Percentiles rank a stretch among this genome's conserved stretches.
Conservation (phyloP, 2,888 invertebrate genomes). For the Netelia inedita region DNA sequence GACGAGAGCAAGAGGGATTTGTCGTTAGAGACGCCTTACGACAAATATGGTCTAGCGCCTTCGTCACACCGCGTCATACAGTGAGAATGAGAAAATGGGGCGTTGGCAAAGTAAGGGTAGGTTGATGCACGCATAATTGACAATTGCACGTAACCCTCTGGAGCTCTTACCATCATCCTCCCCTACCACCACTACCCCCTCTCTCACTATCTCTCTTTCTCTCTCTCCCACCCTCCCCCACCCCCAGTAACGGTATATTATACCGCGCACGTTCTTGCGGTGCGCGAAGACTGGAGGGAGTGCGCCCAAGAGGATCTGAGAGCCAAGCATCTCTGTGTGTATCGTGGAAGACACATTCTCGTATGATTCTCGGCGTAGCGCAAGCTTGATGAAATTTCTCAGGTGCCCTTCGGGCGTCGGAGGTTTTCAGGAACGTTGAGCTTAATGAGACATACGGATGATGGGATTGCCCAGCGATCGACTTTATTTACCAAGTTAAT, state of each 20-base stretch:
- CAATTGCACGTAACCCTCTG: constrained; percentile 47
- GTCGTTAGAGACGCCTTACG: constrained; percentile 48
- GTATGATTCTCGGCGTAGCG: constrained; percentile 46
- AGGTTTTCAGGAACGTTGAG: not conserved
- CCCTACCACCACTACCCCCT: not conserved
- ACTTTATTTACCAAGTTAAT: too few species aligned
- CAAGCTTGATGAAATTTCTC: constrained; percentile 58
- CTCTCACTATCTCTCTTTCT: not conserved
- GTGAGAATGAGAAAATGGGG: constrained; percentile 38
- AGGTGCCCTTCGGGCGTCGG: constrained; percentile 24
- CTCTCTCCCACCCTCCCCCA: not conserved
- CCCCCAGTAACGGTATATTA: not conserved
- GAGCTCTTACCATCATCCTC: not conserved
- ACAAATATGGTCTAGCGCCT: constrained; percentile 39
- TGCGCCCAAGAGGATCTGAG: not conserved
- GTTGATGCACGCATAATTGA: constrained; percentile 62
- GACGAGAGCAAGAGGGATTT: constrained; percentile 47
- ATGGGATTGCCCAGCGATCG: not conserved
- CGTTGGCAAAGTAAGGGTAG: constrained; percentile 36
- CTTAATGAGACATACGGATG: not conserved
- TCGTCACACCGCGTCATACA: constrained; percentile 25
- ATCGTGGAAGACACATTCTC: constrained; percentile 24
- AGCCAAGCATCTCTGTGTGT: not conserved
- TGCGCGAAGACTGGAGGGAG: not conserved
- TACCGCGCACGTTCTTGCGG: not conserved